phyloP scores from a whole-genome alignment of 2,888 invertebrate species.

The Ceramica pisi region DNA sequence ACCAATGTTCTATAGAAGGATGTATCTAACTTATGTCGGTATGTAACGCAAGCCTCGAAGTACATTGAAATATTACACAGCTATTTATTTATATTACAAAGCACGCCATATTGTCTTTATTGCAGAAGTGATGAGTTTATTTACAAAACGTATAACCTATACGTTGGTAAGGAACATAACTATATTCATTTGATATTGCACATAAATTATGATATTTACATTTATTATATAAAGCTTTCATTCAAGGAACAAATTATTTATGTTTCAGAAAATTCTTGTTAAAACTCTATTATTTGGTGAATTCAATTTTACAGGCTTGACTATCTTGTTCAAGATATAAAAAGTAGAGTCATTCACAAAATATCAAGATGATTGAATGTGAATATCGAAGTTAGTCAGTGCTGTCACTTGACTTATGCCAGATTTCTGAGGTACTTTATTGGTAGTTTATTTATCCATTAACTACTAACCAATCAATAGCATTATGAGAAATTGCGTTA shows the following conservation, averaged over 20 bases:
- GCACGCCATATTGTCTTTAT: conserved; percentile 88
- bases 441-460: no score
- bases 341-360: background rate
- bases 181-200: conserved; percentile 36
- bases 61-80: conserved; percentile 63
- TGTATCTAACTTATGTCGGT: conserved; percentile 31
- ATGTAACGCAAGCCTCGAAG: conserved; percentile 54
- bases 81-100: conserved; percentile 81
- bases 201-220: conserved; percentile 47
- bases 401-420: background rate
- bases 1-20: conserved; percentile 45
- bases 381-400: background rate
- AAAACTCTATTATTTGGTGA: background rate
- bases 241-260: conserved; percentile 51
- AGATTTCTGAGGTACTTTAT: no score
- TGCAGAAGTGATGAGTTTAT: conserved; percentile 71
- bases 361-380: background rate
- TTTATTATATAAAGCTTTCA: conserved; percentile 54
- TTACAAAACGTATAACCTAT: conserved; percentile 58
- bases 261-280: conserved; percentile 6
- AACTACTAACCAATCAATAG: no score
- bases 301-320: background rate
- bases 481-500: no score
- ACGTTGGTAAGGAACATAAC: conserved; percentile 34
- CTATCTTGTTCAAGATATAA: background rate